Conservation (phyloP, 1,140 invertebrate species). For the Leptestheria dahalacensis region DNA sequence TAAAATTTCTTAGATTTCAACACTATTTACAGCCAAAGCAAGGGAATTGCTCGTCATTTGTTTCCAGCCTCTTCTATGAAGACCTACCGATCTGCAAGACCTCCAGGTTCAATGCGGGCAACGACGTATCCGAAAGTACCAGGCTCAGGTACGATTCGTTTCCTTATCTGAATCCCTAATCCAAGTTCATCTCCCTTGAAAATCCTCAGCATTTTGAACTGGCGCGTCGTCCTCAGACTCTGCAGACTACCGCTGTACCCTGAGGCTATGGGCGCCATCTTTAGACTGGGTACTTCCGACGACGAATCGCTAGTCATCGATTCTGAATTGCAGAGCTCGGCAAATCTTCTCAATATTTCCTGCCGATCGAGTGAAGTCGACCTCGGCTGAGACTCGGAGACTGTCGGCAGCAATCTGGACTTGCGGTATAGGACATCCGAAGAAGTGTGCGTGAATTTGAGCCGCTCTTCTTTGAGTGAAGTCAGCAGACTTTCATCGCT, state of each 20-base stretch:
- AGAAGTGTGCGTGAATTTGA: no score
- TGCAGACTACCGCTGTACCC: conserved; percentile 8
- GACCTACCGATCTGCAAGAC: conserved; percentile 55
- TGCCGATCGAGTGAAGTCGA: no score
- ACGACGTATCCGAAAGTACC: conserved; percentile 57
- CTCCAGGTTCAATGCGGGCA: conserved; percentile 61
- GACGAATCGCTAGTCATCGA: not conserved
- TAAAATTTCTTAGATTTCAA: no score
- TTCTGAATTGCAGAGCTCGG: not conserved
- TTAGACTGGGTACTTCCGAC: no score
- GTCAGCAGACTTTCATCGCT: no score
- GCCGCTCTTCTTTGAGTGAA: no score
- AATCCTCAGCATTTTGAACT: conserved; percentile 46
- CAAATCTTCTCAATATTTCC: no score
- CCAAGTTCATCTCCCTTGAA: conserved; percentile 48
- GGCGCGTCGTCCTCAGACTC: conserved; percentile 13
- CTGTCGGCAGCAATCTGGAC: not conserved
- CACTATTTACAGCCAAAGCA: no score
- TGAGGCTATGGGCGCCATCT: not conserved
- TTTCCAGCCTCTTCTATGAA: not conserved
- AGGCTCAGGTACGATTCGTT: conserved; percentile 46
- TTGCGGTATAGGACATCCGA: not conserved
- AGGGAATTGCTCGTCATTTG: no score
- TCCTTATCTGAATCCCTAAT: conserved; percentile 69
- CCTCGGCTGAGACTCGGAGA: no score